Base-by-base conservation (phyloP, 2,888 invertebrate species). In the Phalangium opilio region DNA sequence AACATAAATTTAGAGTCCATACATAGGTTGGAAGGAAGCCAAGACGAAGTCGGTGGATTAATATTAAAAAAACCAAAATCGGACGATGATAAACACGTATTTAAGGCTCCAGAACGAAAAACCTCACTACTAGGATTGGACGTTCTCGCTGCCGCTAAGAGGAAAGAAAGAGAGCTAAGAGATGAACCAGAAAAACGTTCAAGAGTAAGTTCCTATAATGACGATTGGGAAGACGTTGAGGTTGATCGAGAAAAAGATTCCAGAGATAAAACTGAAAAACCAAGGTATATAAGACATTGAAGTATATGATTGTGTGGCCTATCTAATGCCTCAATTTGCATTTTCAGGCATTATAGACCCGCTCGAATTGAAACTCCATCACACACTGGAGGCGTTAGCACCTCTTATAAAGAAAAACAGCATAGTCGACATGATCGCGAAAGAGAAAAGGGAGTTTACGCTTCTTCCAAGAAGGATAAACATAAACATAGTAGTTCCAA, bases 361-460 rank as follows among this genome's bases (percentile, higher is more conserved):
- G 73, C 79, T 11, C 76, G 79, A 58, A 81, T 81, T 59, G 93
- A 95, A 69, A 93, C 93, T 0, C 95, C 95, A 0, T 84, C 91
- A 0, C 79, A 93, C 61, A 89, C 91, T 0, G 93, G 91, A 3
- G 93, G 93, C 4, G 81, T 93, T 18, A 83, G 83, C 21, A 76
- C 78, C 48, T 78, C 78, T 62, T 85, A 83, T 0, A 72, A 79
- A 48, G 77, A 79, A 58, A 75, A 83, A 41, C 71, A 84, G 61
- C 67, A 79, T 32, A 77, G 81, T 60, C 71, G 81, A 39, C 52
- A 58, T 50, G 56, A 64, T 34, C 55, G 59, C 50, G 69, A 75
- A 45, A 74, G 73, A 63, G 77, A 79, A 55, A 76, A 81, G 61
- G 82, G 81, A 20, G 76, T 83, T 0, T 77, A 78, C 63, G 73